A percentile compares a stretch with the other conserved stretches of the same genome.
These are phyloP conservation scores for Aphaenogaster rudis DNA, from an alignment of 1,140 invertebrate genomes.

Conservation along the genomic window DNA sequence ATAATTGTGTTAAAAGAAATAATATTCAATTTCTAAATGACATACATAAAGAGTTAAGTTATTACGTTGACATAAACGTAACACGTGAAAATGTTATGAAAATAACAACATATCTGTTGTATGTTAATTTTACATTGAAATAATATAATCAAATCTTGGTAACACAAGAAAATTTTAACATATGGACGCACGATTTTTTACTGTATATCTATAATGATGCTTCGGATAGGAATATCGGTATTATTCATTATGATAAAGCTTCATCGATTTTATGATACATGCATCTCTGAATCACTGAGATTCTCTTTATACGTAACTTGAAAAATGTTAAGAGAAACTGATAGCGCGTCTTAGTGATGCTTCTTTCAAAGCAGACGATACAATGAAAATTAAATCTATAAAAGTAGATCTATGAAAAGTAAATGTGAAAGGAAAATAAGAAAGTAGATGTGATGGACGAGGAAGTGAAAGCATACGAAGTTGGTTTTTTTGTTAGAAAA, in stretches of 20 bases:
- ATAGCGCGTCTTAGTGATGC: not conserved
- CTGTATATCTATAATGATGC: not conserved
- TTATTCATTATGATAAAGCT: not conserved
- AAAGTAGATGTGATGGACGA: conserved; percentile 4
- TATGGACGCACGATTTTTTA: too few species aligned
- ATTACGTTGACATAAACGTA: too few species aligned
- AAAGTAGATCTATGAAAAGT: conserved; percentile 14
- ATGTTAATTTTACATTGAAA: too few species aligned
- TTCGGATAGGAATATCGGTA: not conserved
- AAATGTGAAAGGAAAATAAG: conserved; percentile 28
- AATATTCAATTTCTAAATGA: too few species aligned
- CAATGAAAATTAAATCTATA: not conserved
- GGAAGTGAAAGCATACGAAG: conserved; percentile 16
- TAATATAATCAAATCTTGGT: too few species aligned
- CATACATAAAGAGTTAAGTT: too few species aligned
- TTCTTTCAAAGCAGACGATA: conserved; percentile 2
- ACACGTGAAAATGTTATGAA: too few species aligned
- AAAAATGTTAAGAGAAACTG: conserved; percentile 14
- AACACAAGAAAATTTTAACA: too few species aligned
- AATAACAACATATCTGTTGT: too few species aligned
- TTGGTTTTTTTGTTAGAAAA: not conserved
- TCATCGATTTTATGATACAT: not conserved
- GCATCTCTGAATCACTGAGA: not conserved
- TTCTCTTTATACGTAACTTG: not conserved
- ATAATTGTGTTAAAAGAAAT: too few species aligned